Evolutionary conservation across 2,888 invertebrate genomes (phyloP), one percentile per base, ranked within the genome.

Genomic region (Piscicola geometra): DNA sequence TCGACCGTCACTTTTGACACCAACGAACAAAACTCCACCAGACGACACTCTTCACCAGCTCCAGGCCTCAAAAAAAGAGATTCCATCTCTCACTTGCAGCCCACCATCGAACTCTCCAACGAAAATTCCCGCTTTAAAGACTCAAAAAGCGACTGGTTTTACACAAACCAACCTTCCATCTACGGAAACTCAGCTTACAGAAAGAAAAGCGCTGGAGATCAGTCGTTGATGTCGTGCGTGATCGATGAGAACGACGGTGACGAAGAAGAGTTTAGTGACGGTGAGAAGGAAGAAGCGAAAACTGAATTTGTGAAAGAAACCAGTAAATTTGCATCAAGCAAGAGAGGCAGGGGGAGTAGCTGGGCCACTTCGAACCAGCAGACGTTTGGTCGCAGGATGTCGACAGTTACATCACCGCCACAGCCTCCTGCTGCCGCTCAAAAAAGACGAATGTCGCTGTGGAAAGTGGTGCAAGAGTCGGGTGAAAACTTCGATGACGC

Each of bases 1-100:
- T 78, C 79, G 0, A 78, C 79, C 21, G 79, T 79, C 25, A 79
- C 79, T 35, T 79, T 79, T 36, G 79, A 79, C 78, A 77, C 77
- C 0, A 76, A 79, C 41, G 76, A 76, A 33, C 60, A 56, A 18
- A 69, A 77, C 21, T 28, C 75, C 25, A 52, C 76, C 25, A 66
- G 79, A n/a, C 75, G 79, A 0, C 79, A 79, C 52, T 79, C 79
- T 18, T 78, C 78, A 41, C 79, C 79, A 32, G 79, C 56, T 5
- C 50, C 73, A n/a, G 41, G 47, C 33, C 56, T 71, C n/a, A 67
- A 32, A 32, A 32, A 32, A 35, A 35, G n/a, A 67, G 35, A 67
- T 3, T 28, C 3, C 30, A 15, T 52, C 21, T 33, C 60, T 21
- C 52, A 32, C n/a, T 21, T 21, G 1, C 21, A 18, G 18, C 28